These are phyloP conservation scores for Lepidochrysops patricia DNA, from an alignment of 2,888 invertebrate species.

Conservation along the genomic window DNA sequence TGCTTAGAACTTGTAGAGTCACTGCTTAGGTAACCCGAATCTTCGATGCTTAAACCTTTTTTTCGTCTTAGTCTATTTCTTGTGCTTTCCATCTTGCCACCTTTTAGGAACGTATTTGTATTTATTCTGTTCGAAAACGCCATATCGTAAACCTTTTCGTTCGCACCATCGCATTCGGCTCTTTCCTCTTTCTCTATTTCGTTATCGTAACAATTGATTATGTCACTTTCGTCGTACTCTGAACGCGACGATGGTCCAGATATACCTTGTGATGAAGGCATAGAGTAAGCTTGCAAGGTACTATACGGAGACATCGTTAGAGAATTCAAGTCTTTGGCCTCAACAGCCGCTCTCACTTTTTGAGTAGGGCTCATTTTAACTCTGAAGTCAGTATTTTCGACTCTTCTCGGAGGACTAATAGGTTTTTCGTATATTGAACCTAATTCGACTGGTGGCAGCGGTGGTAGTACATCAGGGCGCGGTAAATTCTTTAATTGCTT, in stretches of 20 bases:
- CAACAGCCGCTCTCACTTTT: background rate
- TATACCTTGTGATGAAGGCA: constrained; percentile 19
- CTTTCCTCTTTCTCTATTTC: background rate
- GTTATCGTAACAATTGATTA: constrained; percentile 21
- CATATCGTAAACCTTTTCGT: constrained; percentile 21
- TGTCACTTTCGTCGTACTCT: constrained; percentile 60
- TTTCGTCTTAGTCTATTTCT: constrained; percentile 46
- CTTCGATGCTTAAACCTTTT: constrained; percentile 72
- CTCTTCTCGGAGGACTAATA: constrained; percentile 54
- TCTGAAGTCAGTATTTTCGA: background rate
- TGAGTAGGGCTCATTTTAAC: constrained; percentile 1
- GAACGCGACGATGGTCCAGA: constrained; percentile 53
- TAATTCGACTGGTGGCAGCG: constrained; percentile 61
- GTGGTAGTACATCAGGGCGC: constrained; percentile 81
- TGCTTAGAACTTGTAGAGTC: constrained; percentile 79
- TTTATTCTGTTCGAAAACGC: constrained; percentile 37
- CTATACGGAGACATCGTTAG: constrained; percentile 3
- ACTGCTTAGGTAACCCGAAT: constrained; percentile 90
- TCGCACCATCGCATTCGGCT: background rate
- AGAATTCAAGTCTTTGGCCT: constrained; percentile 15
- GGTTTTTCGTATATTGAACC: constrained; percentile 75
- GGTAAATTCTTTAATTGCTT: constrained; percentile 62
- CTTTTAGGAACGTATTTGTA: constrained; percentile 57
- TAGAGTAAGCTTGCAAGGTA: constrained; percentile 8
- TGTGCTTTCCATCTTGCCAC: constrained; percentile 37